Conservation (phyloP, 2,797 vertebrate species). For the Acipenser ruthenus region DNA sequence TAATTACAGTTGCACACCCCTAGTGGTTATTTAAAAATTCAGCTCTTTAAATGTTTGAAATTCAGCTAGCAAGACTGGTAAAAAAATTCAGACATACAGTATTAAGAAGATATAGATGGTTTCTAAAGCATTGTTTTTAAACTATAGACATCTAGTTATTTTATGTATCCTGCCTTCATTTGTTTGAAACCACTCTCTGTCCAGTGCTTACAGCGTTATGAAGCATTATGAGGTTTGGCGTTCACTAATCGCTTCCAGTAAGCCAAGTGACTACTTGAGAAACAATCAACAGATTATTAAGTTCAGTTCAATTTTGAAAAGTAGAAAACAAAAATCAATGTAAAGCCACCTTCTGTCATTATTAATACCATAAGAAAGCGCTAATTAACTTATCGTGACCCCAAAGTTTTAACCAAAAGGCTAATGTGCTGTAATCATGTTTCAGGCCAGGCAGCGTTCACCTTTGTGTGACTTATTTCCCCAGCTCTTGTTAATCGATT, state of each 20-base stretch:
- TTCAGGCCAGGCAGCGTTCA: conserved; percentile 69
- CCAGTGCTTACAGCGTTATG: conserved; percentile 28
- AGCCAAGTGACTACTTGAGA: conserved; percentile 36
- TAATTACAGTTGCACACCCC: no score
- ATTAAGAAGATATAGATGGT: no score
- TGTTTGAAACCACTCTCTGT: conserved; percentile 6
- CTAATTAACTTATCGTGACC: conserved; percentile 76
- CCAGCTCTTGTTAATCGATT: conserved; percentile 85
- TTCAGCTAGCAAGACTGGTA: conserved; percentile 11
- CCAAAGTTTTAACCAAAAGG: conserved; percentile 70
- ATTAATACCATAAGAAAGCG: conserved; percentile 66
- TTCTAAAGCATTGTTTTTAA: conserved; percentile 13
- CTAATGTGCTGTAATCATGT: conserved; percentile 79
- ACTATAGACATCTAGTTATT: conserved; percentile 27
- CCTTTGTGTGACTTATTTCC: conserved; percentile 78
- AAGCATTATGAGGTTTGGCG: conserved; percentile 17
- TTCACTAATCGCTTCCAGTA: conserved; percentile 47
- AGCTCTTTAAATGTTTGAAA: neutral
- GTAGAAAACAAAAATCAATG: conserved; percentile 60
- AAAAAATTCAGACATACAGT: conserved; percentile 15
- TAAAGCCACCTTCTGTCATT: conserved; percentile 55
- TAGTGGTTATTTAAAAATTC: no score
- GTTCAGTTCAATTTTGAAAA: conserved; percentile 44
- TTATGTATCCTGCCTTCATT: conserved; percentile 27
- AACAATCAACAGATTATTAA: conserved; percentile 29